Evolutionary conservation across 2,113 vertebrate species (phyloP), one percentile per base, ranked within the genome.

Genomic region (Heterotis niloticus): DNA sequence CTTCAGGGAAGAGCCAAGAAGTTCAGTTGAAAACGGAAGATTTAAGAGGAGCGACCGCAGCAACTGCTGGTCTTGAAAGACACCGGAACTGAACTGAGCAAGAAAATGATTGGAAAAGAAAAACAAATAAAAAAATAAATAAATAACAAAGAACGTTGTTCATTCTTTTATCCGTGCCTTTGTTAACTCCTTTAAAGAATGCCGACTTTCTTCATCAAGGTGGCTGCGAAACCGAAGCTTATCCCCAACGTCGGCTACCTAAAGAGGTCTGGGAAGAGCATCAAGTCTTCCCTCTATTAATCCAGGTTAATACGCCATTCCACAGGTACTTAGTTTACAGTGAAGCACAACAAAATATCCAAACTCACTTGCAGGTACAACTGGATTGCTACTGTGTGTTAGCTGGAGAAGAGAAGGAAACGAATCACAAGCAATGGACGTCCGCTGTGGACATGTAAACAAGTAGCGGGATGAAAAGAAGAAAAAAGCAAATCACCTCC

Each of bases 11-110:
- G 65, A 70, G 26, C 17, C 83, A 88, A 81, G 87, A 87, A 85
- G 85, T 86, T 90, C 87, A 89, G 91, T 88, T 88, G 87, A 87
- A 91, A 90, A 91, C 89, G 89, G 76, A 88, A 90, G 91, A 82
- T 78, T 78, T 78, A 92, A 92, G 90, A 93, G 83, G 84, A 82
- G 87, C 89, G 91, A 93, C 91, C 92, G 88, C 83, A 75, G 70
- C 51, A 85, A 70, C 72, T 77, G 83, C 82, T 89, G 92, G 91
- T 92, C 91, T 93, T 85, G 80, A 80, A 80, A 83, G 77, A 81
- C 69, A 69, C 68, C 69, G 81, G 77, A 79, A 75, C 77, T 26
- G 65, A 64, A 71, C n/a, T 72, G 69, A 64, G 62, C 66, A 76
- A 74, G 64, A 75, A 75, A 79, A 67, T 76, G 29, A 79, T 64